These are phyloP conservation scores for Haliclystus octoradiatus DNA, from an alignment of 30 jellyfish, hydroid and myxozoan genomes.

Conservation along the genomic window DNA sequence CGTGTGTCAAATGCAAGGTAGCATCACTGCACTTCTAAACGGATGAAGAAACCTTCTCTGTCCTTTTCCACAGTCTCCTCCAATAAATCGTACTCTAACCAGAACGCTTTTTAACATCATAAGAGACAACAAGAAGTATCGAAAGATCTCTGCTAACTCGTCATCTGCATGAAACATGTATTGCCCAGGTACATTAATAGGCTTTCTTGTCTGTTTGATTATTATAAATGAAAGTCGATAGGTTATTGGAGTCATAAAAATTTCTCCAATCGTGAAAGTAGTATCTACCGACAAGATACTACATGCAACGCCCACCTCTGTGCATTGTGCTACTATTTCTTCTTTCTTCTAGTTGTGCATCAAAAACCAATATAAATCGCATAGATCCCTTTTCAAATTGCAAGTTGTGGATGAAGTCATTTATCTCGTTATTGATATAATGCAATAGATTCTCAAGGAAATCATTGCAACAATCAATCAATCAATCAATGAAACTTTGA, in stretches of 20 bases:
- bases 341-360: too few species aligned
- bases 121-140: neutral
- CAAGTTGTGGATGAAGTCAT: too few species aligned
- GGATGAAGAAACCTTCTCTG: neutral
- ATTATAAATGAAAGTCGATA: neutral
- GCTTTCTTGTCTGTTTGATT: neutral
- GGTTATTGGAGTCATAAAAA: neutral
- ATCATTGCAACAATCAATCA: too few species aligned
- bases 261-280: neutral
- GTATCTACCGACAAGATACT: slow-evolving; percentile 4
- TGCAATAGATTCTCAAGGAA: too few species aligned
- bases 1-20: neutral
- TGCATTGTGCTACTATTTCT: neutral
- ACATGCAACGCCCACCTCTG: neutral
- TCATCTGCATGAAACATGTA: slow-evolving; percentile 2
- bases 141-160: neutral
- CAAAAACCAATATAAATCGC: too few species aligned
- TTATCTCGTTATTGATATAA: too few species aligned
- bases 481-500: too few species aligned
- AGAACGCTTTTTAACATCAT: neutral
- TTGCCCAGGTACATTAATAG: slow-evolving; percentile 2
- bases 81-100: slow-evolving; percentile 3
- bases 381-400: too few species aligned
- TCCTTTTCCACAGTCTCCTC: slow-evolving; percentile 9
- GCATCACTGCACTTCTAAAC: neutral